Base-by-base conservation (phyloP, 2,888 invertebrate genomes). In the Acronicta aceris region DNA sequence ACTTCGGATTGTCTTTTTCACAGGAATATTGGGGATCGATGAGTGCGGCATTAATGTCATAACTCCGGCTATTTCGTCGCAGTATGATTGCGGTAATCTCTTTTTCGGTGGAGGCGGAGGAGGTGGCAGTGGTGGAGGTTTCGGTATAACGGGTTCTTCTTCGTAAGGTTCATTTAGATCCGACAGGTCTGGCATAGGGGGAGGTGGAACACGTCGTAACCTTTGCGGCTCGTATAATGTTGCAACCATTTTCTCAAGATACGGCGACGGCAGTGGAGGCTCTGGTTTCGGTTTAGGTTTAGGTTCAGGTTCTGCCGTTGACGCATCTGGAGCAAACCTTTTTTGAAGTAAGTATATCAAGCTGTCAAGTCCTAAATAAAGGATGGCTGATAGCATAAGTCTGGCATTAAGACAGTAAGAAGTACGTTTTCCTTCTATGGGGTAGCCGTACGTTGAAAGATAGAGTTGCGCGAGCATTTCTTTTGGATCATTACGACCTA, bases 51-150 rank as follows among this genome's bases (percentile, higher is more conserved):
- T 79, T 50, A 90, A 81, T 10, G 65, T 61, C 16, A 81, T 70
- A 2, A 89, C 65, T 3, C 89, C 92, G n/a, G 92, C 92, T 27
- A 92, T 15, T 62, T 87, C 78, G 41, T 92, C 90, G 58, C 93
- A 93, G 55, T 83, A 86, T 9, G 81, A 69, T 27, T 67, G 65
- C 0, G 92, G 84, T 38, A 92, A 47, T 59, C 81, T 85, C 49
- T 91, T 92, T 59, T 89, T 92, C 0, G 92, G 89, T 2, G 88
- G 89, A 9, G 91, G 90, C 0, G 92, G 92, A 1, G 92, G 91
- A 0, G 89, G 89, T 0, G 86, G 87, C 0, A 83, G 88, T 0
- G 89, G 89, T 0, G 89, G 86, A 2, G 87, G 83, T 66, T 86
- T 89, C 0, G 59, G 67, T 17, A 87, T 76, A 1, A 72, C 5